Evolutionary conservation across 2,113 vertebrate species (phyloP).

Genomic region (Paramisgurnus dabryanus): DNA sequence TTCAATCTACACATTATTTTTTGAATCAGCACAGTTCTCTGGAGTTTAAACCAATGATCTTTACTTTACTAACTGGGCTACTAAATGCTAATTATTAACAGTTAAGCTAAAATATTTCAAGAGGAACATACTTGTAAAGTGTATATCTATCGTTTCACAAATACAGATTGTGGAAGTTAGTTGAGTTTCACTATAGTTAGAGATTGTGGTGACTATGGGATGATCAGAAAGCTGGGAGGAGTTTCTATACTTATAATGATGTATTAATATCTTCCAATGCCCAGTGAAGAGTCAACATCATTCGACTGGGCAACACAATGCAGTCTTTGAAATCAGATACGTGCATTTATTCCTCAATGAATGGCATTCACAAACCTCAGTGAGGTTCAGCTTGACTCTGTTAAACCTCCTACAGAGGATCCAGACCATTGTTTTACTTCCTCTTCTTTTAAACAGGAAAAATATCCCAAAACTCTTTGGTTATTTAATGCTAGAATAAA

Average conservation of each 20-base stretch:
- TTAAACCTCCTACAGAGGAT: background rate
- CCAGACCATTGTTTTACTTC: background rate
- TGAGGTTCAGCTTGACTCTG: background rate
- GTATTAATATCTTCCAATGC: constrained; percentile 31
- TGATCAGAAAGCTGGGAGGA: background rate
- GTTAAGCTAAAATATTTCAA: no score
- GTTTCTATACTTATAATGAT: constrained; percentile 37
- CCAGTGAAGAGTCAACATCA: background rate
- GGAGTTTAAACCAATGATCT: no score
- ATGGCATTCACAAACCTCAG: background rate
- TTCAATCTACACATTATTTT: no score
- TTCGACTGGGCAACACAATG: constrained; percentile 11
- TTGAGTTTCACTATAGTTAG: constrained; percentile 8
- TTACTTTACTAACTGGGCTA: no score
- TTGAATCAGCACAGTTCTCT: no score
- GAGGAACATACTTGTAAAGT: no score
- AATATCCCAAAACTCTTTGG: background rate
- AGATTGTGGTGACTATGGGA: constrained; percentile 9
- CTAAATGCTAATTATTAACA: no score
- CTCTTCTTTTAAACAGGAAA: background rate
- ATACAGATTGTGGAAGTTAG: background rate
- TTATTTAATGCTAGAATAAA: background rate
- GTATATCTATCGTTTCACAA: background rate
- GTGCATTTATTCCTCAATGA: background rate
- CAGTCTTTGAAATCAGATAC: constrained; percentile 33